A percentile compares a stretch with the other conserved stretches of the same genome.
Conservation (phyloP, 2,113 vertebrate species). For the Muntiacus muntjak region DNA sequence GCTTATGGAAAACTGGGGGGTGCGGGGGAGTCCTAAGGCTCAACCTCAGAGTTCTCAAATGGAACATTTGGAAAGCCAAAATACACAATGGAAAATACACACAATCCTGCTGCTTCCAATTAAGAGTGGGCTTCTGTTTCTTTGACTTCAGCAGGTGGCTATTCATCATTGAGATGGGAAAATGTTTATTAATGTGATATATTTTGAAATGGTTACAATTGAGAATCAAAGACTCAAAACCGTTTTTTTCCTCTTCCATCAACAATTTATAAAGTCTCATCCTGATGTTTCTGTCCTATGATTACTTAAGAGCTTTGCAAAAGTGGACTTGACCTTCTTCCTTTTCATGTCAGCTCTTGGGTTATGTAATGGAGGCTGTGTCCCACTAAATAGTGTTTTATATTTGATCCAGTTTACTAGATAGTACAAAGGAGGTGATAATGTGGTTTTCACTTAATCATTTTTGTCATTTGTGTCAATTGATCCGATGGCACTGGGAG, state of each 20-base stretch:
- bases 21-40: neutral
- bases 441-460: neutral
- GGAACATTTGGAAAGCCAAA: conserved; percentile 60
- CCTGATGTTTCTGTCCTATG: conserved; percentile 14
- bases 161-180: neutral
- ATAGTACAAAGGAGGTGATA: neutral
- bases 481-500: neutral
- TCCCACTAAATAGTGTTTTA: neutral
- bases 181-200: conserved; percentile 36
- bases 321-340: neutral
- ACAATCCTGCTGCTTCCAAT: conserved; percentile 31
- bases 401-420: neutral
- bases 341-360: neutral
- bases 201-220: neutral
- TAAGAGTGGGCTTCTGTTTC: conserved; percentile 31
- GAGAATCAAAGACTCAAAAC: neutral
- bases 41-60: neutral
- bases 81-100: conserved; percentile 56
- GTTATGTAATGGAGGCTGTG: neutral
- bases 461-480: neutral
- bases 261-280: neutral
- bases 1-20: neutral
- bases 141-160: conserved; percentile 11
- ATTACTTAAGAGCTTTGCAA: conserved; percentile 31
- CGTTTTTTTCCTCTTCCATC: neutral